phyloP scores from a whole-genome alignment of 2,888 invertebrate genomes.

The Drosophila imparisetae region DNA sequence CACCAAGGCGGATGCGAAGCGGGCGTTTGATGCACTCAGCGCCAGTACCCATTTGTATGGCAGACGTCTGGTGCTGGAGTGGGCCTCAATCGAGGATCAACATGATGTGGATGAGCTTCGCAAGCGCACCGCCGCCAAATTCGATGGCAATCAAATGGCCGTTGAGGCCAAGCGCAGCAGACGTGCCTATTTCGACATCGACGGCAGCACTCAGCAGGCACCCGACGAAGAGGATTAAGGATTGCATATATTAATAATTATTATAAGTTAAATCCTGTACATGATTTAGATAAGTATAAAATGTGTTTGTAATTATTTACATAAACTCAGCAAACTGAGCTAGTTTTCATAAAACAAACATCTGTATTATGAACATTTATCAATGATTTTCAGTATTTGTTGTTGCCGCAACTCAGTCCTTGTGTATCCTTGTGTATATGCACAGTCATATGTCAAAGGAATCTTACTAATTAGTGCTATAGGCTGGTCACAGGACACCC shows the following conservation, averaged over 20 bases:
- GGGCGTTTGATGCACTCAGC: constrained; percentile 96
- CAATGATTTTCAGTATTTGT: not conserved
- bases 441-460: not conserved
- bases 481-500: not conserved
- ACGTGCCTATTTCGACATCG: constrained; percentile 85
- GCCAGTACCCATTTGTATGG: constrained; percentile 99
- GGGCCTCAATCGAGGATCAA: constrained; percentile 88
- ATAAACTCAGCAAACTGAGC: constrained; percentile 3
- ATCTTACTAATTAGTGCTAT: too few species aligned
- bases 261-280: constrained; percentile 3
- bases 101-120: constrained; percentile 92
- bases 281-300: constrained; percentile 16
- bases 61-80: constrained; percentile 96
- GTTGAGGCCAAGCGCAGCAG: constrained; percentile 83
- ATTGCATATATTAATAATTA: constrained; percentile 16
- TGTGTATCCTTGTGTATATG: not conserved
- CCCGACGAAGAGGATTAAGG: constrained; percentile 58
- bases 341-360: not conserved
- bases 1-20: constrained; percentile 95
- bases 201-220: constrained; percentile 41
- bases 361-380: not conserved
- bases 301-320: constrained; percentile 23
- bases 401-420: not conserved
- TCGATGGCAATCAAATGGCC: constrained; percentile 79
- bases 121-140: constrained; percentile 92